Conservation (phyloP, 2,888 invertebrate species). For the Epicampocera succincta region DNA sequence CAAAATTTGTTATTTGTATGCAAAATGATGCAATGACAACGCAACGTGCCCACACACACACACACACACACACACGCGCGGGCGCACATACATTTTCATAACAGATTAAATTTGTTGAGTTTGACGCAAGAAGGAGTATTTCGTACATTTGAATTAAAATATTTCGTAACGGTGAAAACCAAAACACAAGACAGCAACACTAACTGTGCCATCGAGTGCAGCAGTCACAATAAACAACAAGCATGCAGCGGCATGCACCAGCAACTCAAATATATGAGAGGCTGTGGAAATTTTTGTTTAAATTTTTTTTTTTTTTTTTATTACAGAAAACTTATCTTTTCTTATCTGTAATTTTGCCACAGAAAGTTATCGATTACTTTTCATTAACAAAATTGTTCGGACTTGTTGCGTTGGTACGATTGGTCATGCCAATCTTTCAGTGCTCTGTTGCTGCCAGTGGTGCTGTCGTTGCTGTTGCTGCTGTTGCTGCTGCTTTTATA, state of each 20-base stretch:
- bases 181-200: conserved; percentile 23
- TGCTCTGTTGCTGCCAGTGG: not conserved
- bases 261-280: conserved; percentile 2
- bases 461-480: not conserved
- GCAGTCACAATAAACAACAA: conserved; percentile 60
- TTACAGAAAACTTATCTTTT: too few species aligned
- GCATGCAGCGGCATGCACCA: conserved; percentile 34
- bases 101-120: conserved; percentile 4
- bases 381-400: too few species aligned
- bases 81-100: not conserved
- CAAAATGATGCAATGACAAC: conserved; percentile 51
- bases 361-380: too few species aligned
- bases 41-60: not conserved
- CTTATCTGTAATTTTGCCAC: too few species aligned
- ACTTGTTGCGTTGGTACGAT: too few species aligned
- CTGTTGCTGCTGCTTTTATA: not conserved
- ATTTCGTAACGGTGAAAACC: not conserved
- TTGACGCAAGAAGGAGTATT: conserved; percentile 24
- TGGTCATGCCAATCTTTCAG: not conserved
- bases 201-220: conserved; percentile 65
- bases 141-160: conserved; percentile 32
- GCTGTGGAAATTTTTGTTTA: too few species aligned
- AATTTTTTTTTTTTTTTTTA: too few species aligned
- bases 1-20: conserved; percentile 48
- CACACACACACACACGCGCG: not conserved